Conservation (phyloP, 1,140 invertebrate species). For the Oedothorax gibbosus region DNA sequence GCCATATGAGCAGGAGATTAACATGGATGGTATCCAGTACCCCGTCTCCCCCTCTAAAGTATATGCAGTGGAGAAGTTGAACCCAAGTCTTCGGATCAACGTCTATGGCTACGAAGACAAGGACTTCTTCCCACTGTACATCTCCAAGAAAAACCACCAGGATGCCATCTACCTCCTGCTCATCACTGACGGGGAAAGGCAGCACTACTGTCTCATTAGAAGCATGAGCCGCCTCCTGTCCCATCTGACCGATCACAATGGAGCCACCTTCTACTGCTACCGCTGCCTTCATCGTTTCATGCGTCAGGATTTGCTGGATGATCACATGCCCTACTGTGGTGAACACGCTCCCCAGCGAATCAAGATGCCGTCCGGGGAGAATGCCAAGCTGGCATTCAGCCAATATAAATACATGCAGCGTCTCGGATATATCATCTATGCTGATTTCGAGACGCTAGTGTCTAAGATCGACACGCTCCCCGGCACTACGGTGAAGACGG, state of each 20-base stretch:
- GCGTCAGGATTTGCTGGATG: neutral
- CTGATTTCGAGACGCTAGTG: conserved; percentile 6
- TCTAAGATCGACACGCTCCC: neutral
- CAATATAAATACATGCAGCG: neutral
- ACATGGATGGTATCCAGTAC: no score
- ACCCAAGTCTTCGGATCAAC: neutral
- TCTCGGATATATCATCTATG: neutral
- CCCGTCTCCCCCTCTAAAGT: no score
- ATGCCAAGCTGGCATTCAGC: neutral
- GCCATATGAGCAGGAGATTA: no score
- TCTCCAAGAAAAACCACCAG: neutral
- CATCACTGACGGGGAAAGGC: neutral
- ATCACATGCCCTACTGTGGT: no score
- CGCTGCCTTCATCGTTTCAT: neutral
- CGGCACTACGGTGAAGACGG: neutral
- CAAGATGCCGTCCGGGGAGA: no score
- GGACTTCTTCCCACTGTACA: conserved; percentile 1
- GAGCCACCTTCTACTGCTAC: neutral
- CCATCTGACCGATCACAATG: neutral
- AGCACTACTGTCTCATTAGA: conserved; percentile 1
- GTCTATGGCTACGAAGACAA: neutral
- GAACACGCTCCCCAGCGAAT: neutral
- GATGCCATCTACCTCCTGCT: neutral
- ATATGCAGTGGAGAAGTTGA: no score
- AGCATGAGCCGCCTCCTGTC: neutral